A percentile compares a stretch with the other conserved stretches of the same genome.
phyloP scores from a whole-genome alignment of 2,797 vertebrate species.

The Sylvilagus floridanus region DNA sequence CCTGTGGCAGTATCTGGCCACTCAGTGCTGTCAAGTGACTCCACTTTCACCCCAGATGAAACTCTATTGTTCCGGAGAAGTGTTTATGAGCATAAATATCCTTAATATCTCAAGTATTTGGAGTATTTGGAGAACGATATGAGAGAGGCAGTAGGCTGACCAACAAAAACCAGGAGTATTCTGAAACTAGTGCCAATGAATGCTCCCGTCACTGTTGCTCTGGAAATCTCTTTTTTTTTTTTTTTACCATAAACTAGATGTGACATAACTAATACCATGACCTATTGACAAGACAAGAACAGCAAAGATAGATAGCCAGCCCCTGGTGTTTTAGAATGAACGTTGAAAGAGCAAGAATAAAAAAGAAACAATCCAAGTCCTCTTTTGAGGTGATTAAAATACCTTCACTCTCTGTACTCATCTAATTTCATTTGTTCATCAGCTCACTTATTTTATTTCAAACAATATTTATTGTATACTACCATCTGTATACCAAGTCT shows the following conservation, averaged over 20 bases:
- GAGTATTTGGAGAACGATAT: not conserved
- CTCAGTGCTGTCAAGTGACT: not conserved
- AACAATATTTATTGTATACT: not conserved
- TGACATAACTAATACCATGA: not conserved
- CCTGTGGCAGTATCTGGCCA: constrained; percentile 40
- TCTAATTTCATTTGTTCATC: not conserved
- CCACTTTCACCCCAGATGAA: not conserved
- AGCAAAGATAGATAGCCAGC: not conserved
- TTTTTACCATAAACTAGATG: not conserved
- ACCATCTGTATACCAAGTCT: not conserved
- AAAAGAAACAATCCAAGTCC: not conserved
- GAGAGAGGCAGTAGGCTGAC: not conserved
- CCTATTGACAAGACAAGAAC: not conserved
- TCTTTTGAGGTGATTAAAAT: not conserved
- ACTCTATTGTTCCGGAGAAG: not conserved
- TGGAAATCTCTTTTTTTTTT: not conserved
- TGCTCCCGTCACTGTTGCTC: not conserved
- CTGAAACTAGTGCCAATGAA: not conserved
- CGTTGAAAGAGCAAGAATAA: not conserved
- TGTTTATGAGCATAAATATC: not conserved
- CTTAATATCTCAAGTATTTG: not conserved
- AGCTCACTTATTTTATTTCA: not conserved
- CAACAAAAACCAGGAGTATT: not conserved
- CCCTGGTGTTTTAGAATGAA: not conserved
- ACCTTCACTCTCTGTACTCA: not conserved